phyloP scores from a whole-genome alignment of 92 coral and sea anemone genomes.

The Heteractis magnifica region DNA sequence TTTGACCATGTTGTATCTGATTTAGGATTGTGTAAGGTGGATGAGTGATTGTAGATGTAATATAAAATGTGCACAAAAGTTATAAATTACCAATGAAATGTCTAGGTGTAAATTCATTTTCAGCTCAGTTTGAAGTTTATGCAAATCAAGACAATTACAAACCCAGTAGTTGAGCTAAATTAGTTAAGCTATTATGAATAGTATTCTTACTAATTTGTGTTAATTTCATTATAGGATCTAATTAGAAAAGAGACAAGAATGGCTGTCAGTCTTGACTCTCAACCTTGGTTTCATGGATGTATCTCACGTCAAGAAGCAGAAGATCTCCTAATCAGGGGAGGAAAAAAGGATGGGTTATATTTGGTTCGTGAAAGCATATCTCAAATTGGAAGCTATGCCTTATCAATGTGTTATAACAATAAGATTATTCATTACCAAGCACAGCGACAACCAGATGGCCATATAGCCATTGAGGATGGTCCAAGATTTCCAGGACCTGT shows the following conservation, averaged over 20 bases:
- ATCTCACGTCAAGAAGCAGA: constrained; percentile 92
- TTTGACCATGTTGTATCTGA: no score
- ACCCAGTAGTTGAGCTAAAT: no score
- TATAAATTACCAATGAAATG: no score
- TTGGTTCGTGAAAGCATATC: constrained; percentile 89
- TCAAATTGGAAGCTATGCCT: constrained; percentile 89
- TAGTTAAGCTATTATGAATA: no score
- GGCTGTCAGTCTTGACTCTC: constrained; percentile 33
- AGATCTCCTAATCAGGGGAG: constrained; percentile 57
- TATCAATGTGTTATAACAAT: constrained; percentile 82
- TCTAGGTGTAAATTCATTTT: no score
- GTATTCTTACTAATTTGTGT: not conserved
- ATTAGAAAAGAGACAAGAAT: not conserved
- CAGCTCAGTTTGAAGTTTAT: no score
- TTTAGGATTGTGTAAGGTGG: no score
- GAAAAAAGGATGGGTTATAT: constrained; percentile 75
- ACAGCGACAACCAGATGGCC: constrained; percentile 87
- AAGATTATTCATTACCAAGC: constrained; percentile 91
- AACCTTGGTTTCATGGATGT: constrained; percentile 90
- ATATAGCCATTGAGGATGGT: constrained; percentile 92
- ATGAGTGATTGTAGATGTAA: no score
- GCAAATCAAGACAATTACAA: no score
- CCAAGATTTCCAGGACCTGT: constrained; percentile 85
- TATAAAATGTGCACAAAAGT: no score
- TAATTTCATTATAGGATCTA: not conserved